phyloP scores from a whole-genome alignment of 2,113 vertebrate genomes.

The Etia nguti region DNA sequence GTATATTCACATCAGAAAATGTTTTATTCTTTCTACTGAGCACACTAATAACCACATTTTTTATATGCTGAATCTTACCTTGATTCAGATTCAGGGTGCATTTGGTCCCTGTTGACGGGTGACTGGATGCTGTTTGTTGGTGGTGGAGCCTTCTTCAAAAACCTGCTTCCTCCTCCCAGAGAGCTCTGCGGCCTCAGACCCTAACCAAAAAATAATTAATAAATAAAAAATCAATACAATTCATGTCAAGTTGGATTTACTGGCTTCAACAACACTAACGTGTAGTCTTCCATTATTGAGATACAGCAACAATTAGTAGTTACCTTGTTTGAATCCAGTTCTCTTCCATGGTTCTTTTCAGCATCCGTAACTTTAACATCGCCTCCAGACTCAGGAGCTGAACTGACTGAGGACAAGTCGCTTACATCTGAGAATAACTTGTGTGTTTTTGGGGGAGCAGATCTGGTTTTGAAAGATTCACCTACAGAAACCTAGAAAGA shows the following conservation, averaged over 20 bases:
- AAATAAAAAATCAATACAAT: neutral
- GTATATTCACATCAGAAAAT: neutral
- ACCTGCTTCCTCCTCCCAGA: slow-evolving; percentile 62
- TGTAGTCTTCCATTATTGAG: neutral
- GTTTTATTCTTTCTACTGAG: neutral
- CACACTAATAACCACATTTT: neutral
- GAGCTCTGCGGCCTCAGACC: slow-evolving; percentile 16
- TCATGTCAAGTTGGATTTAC: neutral
- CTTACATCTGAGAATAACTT: slow-evolving; percentile 12
- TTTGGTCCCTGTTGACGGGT: neutral
- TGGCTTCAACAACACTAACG: neutral
- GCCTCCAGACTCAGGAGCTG: neutral
- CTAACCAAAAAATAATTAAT: neutral
- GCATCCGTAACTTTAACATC: neutral
- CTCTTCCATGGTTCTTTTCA: neutral
- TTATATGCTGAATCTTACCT: neutral
- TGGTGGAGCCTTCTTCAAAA: slow-evolving; percentile 69
- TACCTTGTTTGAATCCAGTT: neutral
- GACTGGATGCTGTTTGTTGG: slow-evolving; percentile 12
- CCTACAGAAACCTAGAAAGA: slow-evolving; percentile 39
- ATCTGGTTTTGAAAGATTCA: neutral
- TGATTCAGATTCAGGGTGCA: neutral
- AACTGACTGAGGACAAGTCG: slow-evolving; percentile 24
- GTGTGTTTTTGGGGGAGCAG: neutral
- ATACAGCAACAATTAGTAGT: neutral